Conservation (phyloP, 35 echinoderm and acorn worm genomes). For the Lytechinus pictus region DNA sequence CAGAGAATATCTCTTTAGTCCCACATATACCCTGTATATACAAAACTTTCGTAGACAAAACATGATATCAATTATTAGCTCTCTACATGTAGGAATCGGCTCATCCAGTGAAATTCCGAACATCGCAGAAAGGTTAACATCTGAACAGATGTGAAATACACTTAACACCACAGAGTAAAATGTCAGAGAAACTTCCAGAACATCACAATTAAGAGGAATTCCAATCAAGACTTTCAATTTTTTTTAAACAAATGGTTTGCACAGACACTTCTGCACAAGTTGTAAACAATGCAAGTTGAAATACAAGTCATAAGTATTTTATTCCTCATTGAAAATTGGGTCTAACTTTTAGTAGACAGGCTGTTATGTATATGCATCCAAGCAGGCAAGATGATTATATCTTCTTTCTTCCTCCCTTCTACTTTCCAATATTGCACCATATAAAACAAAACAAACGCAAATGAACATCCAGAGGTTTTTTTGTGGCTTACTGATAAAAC, state of each 20-base stretch:
- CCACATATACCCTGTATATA: conserved; percentile 10
- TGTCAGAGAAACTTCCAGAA: background rate
- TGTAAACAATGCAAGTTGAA: background rate
- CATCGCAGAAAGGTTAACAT: background rate
- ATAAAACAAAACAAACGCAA: conserved; percentile 7
- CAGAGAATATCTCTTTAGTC: background rate
- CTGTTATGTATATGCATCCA: background rate
- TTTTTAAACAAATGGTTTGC: background rate
- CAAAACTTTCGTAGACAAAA: background rate
- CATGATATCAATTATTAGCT: background rate
- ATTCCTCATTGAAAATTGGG: background rate
- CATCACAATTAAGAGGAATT: background rate
- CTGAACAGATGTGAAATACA: background rate
- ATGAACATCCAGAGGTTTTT: background rate
- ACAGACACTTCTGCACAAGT: background rate
- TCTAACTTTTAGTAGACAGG: background rate
- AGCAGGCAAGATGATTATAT: background rate
- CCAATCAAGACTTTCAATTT: background rate
- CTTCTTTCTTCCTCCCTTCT: background rate
- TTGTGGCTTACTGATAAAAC: background rate
- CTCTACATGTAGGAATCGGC: background rate
- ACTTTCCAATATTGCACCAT: background rate
- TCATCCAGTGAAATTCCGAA: background rate
- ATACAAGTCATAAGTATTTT: background rate
- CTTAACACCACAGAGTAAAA: background rate